Conservation (phyloP, 37 sponge, comb jelly and placozoan species). For the Agelas oroides region DNA sequence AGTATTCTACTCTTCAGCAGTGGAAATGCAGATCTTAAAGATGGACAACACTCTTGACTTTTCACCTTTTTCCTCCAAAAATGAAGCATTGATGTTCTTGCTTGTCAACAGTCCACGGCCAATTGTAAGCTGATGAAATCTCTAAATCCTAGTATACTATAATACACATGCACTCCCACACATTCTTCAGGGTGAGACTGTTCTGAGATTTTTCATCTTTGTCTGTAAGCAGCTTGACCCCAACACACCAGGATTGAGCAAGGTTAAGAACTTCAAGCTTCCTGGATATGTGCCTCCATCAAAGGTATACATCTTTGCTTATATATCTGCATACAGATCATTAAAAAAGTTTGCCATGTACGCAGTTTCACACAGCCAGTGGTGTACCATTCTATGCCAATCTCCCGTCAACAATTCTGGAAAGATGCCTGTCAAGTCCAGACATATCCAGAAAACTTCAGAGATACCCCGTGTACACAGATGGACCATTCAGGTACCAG, state of each 20-base stretch:
- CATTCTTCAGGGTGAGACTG: background rate
- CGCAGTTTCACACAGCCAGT: background rate
- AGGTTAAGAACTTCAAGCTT: conserved; percentile 17
- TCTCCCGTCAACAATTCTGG: background rate
- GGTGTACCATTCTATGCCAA: background rate
- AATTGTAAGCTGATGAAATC: background rate
- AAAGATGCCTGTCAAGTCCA: background rate
- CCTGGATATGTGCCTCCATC: conserved; percentile 36
- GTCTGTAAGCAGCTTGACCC: background rate
- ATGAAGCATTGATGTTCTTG: conserved; percentile 4
- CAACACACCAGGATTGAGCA: background rate
- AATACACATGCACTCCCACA: background rate
- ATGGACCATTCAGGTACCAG: too few species aligned
- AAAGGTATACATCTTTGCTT: conserved; percentile 3
- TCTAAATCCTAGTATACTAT: background rate
- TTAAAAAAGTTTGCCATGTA: background rate
- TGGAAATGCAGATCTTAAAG: too few species aligned
- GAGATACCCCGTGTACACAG: conserved; percentile 1
- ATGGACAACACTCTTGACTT: background rate
- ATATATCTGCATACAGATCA: background rate
- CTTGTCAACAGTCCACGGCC: conserved; percentile 27
- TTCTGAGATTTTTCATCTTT: background rate
- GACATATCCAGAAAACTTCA: background rate
- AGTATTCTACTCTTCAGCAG: too few species aligned
- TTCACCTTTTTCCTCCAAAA: conserved; percentile 11